These are phyloP conservation scores for Panorpa germanica DNA, from an alignment of 2,888 invertebrate species.

Conservation along the genomic window DNA sequence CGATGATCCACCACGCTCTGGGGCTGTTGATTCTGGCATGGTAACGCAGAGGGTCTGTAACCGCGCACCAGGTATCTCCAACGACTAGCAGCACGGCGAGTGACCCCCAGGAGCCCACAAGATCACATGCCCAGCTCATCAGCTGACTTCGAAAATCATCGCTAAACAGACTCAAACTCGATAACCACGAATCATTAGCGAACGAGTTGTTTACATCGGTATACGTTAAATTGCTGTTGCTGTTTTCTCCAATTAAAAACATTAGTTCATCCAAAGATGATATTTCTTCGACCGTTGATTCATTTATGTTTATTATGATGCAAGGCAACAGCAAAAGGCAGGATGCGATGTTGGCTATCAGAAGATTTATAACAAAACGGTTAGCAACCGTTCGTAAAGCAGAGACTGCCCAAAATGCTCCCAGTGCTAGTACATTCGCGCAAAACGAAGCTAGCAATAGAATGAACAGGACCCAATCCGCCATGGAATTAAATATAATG, in stretches of 20 bases:
- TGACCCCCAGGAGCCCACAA: constrained; percentile 13
- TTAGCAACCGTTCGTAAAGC: constrained; percentile 25
- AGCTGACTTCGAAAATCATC: not conserved
- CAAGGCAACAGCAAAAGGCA: constrained; percentile 23
- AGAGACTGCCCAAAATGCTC: constrained; percentile 26
- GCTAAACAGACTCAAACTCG: too few relatives aligned
- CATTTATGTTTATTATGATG: too few relatives aligned
- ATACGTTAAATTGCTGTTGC: not conserved
- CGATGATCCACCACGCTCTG: constrained; percentile 24
- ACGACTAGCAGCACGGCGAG: constrained; percentile 23
- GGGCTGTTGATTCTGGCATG: constrained; percentile 27
- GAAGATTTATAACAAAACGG: constrained; percentile 25
- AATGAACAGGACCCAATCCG: too few relatives aligned
- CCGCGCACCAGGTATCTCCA: constrained; percentile 37
- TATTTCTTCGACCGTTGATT: not conserved
- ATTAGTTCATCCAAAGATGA: not conserved
- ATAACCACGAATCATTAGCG: too few relatives aligned
- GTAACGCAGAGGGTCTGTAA: constrained; percentile 37
- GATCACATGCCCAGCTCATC: constrained; percentile 7
- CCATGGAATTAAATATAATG: too few relatives aligned
- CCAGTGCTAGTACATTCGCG: constrained; percentile 24
- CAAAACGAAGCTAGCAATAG: constrained; percentile 24
- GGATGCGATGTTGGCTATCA: constrained; percentile 23
- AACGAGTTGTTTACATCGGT: constrained; percentile 3
- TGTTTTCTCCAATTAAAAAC: constrained; percentile 1